Conservation (phyloP, 2,113 vertebrate genomes). For the Erinaceus europaeus region DNA sequence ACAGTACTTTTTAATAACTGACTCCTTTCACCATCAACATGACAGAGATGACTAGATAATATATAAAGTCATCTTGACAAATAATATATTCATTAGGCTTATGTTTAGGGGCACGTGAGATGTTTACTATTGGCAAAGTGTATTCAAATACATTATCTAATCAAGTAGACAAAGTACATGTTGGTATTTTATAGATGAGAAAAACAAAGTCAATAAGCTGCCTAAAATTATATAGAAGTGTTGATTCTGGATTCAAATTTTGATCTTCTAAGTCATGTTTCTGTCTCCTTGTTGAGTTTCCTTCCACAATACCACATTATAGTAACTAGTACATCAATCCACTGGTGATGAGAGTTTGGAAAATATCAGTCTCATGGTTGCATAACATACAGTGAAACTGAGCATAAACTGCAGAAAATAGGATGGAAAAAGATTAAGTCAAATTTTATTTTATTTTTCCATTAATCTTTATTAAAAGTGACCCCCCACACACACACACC, state of each 20-base stretch:
- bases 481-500: neutral
- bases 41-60: neutral
- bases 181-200: neutral
- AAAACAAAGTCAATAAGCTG: neutral
- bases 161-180: neutral
- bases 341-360: neutral
- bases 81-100: neutral
- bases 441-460: slow-evolving; percentile 34
- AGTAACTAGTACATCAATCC: neutral
- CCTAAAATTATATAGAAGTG: neutral
- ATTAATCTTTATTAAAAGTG: neutral
- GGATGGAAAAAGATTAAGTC: neutral
- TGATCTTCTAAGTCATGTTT: neutral
- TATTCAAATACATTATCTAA: neutral
- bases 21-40: neutral
- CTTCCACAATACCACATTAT: neutral
- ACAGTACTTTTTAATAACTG: neutral
- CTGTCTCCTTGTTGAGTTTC: neutral
- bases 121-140: neutral
- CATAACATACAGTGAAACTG: neutral
- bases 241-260: neutral
- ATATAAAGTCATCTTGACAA: neutral
- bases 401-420: neutral
- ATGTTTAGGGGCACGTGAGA: neutral
- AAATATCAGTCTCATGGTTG: neutral